phyloP scores from a whole-genome alignment of 2,888 invertebrate species.

The Drosophila nigritarsus region DNA sequence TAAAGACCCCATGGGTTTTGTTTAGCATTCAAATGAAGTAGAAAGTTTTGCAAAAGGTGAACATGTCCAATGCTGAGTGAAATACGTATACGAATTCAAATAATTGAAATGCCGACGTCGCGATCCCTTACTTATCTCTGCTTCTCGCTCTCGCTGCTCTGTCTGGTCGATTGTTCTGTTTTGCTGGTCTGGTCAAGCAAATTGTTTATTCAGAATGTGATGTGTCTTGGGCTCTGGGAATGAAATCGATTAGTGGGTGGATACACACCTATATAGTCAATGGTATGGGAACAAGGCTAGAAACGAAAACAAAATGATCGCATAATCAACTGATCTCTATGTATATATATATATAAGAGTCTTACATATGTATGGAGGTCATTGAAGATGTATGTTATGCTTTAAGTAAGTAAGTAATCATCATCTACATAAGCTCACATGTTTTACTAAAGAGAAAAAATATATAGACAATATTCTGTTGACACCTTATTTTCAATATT shows the following conservation, averaged over 20 bases:
- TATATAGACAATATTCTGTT: too few relatives aligned
- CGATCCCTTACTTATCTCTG: slow-evolving; percentile 43
- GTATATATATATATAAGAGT: not conserved
- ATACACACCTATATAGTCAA: slow-evolving; percentile 7
- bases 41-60: slow-evolving; percentile 66
- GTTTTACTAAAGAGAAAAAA: not conserved
- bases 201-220: slow-evolving; percentile 60
- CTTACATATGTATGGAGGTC: slow-evolving; percentile 23
- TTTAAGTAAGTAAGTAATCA: slow-evolving; percentile 1
- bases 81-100: slow-evolving; percentile 30
- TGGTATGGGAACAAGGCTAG: slow-evolving; percentile 15
- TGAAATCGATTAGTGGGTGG: slow-evolving; percentile 38
- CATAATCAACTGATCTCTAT: slow-evolving; percentile 16
- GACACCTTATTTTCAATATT: too few relatives aligned
- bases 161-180: slow-evolving; percentile 3
- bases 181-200: slow-evolving; percentile 5
- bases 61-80: slow-evolving; percentile 9
- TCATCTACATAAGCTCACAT: not conserved
- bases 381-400: slow-evolving; percentile 19
- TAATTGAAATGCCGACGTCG: slow-evolving; percentile 62
- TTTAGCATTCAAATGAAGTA: slow-evolving; percentile 75
- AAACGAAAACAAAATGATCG: slow-evolving; percentile 4
- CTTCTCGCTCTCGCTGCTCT: not conserved
- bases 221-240: slow-evolving; percentile 22
- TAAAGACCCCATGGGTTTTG: slow-evolving; percentile 15